phyloP scores from a whole-genome alignment of 2,797 vertebrate genomes.

The Pteronotus mesoamericanus region DNA sequence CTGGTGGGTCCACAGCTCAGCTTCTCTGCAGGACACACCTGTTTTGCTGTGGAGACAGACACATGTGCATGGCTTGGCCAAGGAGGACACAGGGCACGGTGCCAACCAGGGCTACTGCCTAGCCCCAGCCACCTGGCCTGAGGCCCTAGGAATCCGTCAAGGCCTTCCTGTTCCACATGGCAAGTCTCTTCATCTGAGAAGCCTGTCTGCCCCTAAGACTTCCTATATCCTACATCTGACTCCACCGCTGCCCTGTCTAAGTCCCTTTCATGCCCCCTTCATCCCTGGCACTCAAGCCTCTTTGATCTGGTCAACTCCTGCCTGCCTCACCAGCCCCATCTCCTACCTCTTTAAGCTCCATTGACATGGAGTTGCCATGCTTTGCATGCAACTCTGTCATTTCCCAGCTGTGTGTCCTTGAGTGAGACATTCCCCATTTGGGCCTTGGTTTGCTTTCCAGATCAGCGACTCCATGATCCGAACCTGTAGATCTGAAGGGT shows the following conservation, averaged over 20 bases:
- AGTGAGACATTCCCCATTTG: neutral
- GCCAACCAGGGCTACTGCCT: neutral
- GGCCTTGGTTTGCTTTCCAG: neutral
- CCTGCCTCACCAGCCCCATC: neutral
- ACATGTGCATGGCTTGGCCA: neutral
- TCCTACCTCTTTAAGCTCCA: neutral
- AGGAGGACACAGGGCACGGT: neutral
- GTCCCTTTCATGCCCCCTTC: neutral
- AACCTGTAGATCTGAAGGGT: neutral
- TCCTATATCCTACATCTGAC: neutral
- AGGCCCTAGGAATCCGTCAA: neutral
- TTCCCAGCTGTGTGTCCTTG: neutral
- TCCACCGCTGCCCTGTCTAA: neutral
- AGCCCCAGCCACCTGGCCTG: neutral
- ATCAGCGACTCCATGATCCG: neutral
- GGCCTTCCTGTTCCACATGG: neutral
- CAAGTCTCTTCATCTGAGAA: neutral
- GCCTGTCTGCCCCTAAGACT: neutral
- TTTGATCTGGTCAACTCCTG: neutral
- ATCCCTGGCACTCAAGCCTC: neutral
- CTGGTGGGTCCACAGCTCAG: conserved; percentile 92
- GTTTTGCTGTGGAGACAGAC: conserved; percentile 84
- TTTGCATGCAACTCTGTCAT: too few relatives aligned
- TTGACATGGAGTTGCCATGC: neutral
- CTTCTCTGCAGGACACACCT: conserved; percentile 94